Base-by-base conservation (phyloP, 1,140 invertebrate species). In the Protaetia brevitarsis region DNA sequence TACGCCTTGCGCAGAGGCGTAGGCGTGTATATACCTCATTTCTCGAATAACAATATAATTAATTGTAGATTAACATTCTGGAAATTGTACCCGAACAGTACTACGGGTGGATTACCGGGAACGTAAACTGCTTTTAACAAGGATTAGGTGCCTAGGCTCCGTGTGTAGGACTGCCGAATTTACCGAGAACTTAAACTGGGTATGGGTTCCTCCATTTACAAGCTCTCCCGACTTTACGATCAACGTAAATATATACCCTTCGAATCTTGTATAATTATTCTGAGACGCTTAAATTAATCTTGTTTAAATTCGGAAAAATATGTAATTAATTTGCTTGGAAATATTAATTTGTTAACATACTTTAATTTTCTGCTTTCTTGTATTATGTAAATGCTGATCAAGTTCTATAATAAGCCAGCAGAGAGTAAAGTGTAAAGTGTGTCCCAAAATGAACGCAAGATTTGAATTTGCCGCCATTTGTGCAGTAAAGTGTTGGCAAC, bases 31-130 rank as follows among this genome's bases (percentile, higher is more conserved):
- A 51, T 8, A 23, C 13, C 41, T 7, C 41, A 51, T 51, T 51
- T 51, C 41, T 51, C 41, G 41, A 23, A 51, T 51, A 51, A 51
- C 41, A 51, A 19, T 51, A 21, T 51, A 13, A 51, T 51, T 51
- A 51, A 51, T 51, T 51, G 19, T 51, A 51, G 6, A 51, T 51
- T 51, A 51, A 51, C 41, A 23, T 26, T 21, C 41, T 51, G 11
- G 41, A 51, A 51, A 51, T 51, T 51, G 41, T 8, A 51, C 19
- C 26, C 41, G 41, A 51, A 19, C 13, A 23, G 7, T 51, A 19
- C 8, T 51, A 51, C 41, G 0, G 26, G 16, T 51, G 41, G 16
- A 51, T 51, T 51, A 51, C 19, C 41, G 16, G 6, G 21, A 16
- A 8, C 41, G 16, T 51, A 51, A 51, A 51, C 19, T 51, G 19